Conservation (phyloP, 2,888 invertebrate species). For the Pollenia labialis region DNA sequence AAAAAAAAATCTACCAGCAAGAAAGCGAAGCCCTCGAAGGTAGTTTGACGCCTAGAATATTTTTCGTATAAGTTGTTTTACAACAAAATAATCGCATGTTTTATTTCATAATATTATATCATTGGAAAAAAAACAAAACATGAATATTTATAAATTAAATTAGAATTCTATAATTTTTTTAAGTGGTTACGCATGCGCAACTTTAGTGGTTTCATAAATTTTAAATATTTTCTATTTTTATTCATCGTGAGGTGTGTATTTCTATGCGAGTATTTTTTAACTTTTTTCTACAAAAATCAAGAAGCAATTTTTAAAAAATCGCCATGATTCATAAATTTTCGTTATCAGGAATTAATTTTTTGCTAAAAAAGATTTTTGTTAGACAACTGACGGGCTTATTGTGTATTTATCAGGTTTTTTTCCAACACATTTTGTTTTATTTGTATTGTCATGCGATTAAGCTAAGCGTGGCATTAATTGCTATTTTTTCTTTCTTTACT, state of each 20-base stretch:
- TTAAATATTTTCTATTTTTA: background rate
- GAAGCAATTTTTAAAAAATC: constrained; percentile 32
- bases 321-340: constrained; percentile 54
- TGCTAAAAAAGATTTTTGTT: background rate
- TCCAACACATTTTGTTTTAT: constrained; percentile 12
- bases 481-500: background rate
- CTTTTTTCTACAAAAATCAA: background rate
- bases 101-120: background rate
- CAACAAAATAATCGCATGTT: background rate
- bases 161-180: background rate
- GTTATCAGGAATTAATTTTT: constrained; percentile 18
- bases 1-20: no score
- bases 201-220: constrained; percentile 27
- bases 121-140: background rate
- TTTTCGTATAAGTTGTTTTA: constrained; percentile 1
- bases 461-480: constrained; percentile 35
- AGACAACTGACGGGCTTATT: constrained; percentile 39
- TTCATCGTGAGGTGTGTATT: background rate
- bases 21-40: no score
- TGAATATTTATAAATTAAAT: background rate
- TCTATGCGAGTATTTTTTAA: background rate
- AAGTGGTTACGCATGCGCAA: constrained; percentile 59
- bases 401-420: constrained; percentile 35
- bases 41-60: background rate
- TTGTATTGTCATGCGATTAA: constrained; percentile 37